phyloP scores from a whole-genome alignment of 2,113 vertebrate species.

The Marcusenius ussheri region DNA sequence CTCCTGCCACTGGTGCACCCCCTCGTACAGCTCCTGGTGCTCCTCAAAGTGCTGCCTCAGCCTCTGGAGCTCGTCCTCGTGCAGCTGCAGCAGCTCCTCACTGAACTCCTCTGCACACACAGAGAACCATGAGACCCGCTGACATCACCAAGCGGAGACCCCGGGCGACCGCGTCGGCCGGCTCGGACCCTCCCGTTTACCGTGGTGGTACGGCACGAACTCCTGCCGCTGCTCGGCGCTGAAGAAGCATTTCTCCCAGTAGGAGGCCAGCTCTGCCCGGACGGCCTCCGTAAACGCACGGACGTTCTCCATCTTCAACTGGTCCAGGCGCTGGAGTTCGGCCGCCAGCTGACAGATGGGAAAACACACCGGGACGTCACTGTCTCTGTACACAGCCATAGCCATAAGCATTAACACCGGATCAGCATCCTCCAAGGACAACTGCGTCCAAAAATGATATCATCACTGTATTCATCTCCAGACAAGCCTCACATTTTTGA shows the following conservation, averaged over 20 bases:
- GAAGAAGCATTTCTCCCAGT: conserved; percentile 85
- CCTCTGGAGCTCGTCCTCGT: conserved; percentile 64
- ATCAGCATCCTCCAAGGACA: neutral
- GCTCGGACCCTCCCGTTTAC: conserved; percentile 46
- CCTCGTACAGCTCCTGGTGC: conserved; percentile 78
- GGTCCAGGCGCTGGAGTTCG: conserved; percentile 70
- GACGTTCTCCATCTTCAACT: conserved; percentile 78
- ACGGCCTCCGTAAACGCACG: conserved; percentile 62
- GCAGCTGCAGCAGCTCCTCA: conserved; percentile 69
- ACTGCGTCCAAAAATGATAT: neutral
- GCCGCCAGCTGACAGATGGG: conserved; percentile 62
- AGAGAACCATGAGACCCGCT: neutral
- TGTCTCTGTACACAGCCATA: neutral
- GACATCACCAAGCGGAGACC: neutral
- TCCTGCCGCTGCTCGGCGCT: conserved; percentile 67
- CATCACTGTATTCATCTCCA: neutral
- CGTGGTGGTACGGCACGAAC: conserved; percentile 65
- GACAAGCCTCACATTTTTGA: neutral
- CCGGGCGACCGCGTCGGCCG: too few species aligned
- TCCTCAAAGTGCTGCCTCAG: conserved; percentile 66
- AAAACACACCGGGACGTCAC: neutral
- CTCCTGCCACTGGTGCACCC: conserved; percentile 77
- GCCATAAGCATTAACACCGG: neutral
- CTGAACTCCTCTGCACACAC: conserved; percentile 69
- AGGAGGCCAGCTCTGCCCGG: conserved; percentile 64